These are phyloP conservation scores for Ctenosaura bakeri DNA, from an alignment of 2,797 vertebrate species.

Conservation along the genomic window DNA sequence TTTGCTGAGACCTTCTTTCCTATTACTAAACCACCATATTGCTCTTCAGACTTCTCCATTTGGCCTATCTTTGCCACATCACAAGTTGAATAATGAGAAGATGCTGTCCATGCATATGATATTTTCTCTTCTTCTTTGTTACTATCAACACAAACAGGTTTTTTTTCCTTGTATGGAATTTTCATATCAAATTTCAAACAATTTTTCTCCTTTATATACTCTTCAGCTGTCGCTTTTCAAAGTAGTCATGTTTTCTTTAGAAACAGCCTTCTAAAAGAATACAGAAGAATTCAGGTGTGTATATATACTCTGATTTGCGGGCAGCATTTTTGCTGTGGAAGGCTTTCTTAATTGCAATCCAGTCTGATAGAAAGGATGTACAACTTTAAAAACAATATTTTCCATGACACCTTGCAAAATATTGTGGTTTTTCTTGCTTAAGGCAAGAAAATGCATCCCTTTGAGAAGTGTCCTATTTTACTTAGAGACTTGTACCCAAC, in stretches of 20 bases:
- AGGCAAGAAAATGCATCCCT: neutral
- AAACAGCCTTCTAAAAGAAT: neutral
- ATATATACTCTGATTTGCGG: neutral
- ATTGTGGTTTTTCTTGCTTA: neutral
- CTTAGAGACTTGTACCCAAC: neutral
- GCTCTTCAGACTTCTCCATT: neutral
- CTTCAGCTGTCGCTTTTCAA: neutral
- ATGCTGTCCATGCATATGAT: neutral
- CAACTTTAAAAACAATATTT: neutral
- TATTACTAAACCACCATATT: neutral
- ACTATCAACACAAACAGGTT: neutral
- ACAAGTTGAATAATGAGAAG: neutral
- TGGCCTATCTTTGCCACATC: neutral
- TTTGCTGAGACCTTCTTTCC: neutral
- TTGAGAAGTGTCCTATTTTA: neutral
- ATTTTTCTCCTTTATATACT: too few relatives aligned
- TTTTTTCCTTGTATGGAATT: neutral
- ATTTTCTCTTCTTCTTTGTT: neutral
- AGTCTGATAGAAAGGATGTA: neutral
- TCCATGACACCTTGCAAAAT: neutral
- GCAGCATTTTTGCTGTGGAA: neutral
- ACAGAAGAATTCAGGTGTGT: neutral
- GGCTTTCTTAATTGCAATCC: neutral
- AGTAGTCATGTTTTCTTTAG: neutral
- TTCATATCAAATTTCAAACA: neutral